Conservation (phyloP, 2,113 vertebrate species). For the Beaufortia kweichowensis region DNA sequence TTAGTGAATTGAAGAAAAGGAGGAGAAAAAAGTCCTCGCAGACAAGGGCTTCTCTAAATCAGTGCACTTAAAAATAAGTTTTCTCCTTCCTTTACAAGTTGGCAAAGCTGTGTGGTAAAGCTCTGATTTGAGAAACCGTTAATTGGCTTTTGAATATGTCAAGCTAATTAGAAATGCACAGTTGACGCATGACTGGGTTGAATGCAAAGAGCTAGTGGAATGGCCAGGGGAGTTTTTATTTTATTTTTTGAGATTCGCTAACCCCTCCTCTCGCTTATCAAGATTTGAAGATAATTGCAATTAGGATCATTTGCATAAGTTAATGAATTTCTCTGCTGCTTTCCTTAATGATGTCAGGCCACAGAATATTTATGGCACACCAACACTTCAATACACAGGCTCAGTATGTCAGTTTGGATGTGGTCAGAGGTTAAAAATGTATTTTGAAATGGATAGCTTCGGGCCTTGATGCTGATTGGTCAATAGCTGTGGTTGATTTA, state of each 20-base stretch:
- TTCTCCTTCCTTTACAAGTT: slow-evolving; percentile 46
- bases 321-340: slow-evolving; percentile 67
- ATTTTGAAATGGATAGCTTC: too few relatives aligned
- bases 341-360: slow-evolving; percentile 55
- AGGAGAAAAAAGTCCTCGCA: slow-evolving; percentile 22
- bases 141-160: slow-evolving; percentile 68
- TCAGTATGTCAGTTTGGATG: slow-evolving; percentile 36
- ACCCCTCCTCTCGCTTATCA: slow-evolving; percentile 60
- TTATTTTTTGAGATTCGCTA: slow-evolving; percentile 51
- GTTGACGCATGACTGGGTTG: slow-evolving; percentile 66
- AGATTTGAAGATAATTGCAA: slow-evolving; percentile 72
- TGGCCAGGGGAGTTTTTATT: slow-evolving; percentile 56
- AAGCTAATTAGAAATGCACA: slow-evolving; percentile 69
- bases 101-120: slow-evolving; percentile 45
- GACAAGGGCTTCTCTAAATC: slow-evolving; percentile 34
- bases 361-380: slow-evolving; percentile 61
- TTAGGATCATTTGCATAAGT: slow-evolving; percentile 71
- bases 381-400: slow-evolving; percentile 49
- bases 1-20: slow-evolving; percentile 54
- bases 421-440: slow-evolving; percentile 5
- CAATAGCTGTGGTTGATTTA: too few relatives aligned
- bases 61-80: slow-evolving; percentile 59
- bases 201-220: slow-evolving; percentile 61
- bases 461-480: background rate
- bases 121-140: slow-evolving; percentile 61